Base-by-base conservation (phyloP, 2,797 vertebrate genomes). In the Pipistrellus kuhlii region DNA sequence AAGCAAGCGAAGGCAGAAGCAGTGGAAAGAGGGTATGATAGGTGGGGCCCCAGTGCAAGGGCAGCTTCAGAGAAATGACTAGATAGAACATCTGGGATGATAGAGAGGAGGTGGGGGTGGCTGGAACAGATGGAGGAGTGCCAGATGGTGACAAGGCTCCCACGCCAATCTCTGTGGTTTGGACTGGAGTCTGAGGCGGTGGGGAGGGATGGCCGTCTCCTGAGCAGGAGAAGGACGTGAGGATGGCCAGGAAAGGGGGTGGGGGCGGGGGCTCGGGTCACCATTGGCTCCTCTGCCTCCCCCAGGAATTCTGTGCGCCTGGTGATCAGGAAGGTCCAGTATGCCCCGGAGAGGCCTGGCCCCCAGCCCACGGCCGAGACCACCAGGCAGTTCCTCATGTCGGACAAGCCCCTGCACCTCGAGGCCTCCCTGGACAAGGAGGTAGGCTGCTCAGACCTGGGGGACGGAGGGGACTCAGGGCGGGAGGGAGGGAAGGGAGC, bases 351-450 rank as follows among this genome's bases (percentile, higher is more conserved):
- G 98, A 98, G 99, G 25, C 98, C 99, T 0, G 99, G 99, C 3
- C 99, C 99, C 3, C 99, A 99, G 95, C 99, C 99, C 20, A 99
- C 99, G 51, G 99, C 99, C 0, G 99, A 99, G 95, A 99, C 99
- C 95, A 99, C 99, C 35, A 96, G 99, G 35, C 99, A 99, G 97
- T 99, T 99, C 97, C 99, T 99, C 92, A 99, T 99, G 99, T 99
- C 99, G 0, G 99, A 99, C 97, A 99, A 99, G 95, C 99, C 99
- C 0, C 97, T 99, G 95, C 99, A 99, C 94, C 98, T 99, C 21
- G 99, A 99, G 97, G 99, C 99, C 0, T 99, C 99, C 0, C 98
- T 99, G 98, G 99, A 99, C 97, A 99, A 99, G 97, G 99, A 99
- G 99, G 99, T 99, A 97, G 96, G 96, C 48, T 55, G 25, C 23